Base-by-base conservation (phyloP, 23 tunicate species). In the Phallusia fumigata region DNA sequence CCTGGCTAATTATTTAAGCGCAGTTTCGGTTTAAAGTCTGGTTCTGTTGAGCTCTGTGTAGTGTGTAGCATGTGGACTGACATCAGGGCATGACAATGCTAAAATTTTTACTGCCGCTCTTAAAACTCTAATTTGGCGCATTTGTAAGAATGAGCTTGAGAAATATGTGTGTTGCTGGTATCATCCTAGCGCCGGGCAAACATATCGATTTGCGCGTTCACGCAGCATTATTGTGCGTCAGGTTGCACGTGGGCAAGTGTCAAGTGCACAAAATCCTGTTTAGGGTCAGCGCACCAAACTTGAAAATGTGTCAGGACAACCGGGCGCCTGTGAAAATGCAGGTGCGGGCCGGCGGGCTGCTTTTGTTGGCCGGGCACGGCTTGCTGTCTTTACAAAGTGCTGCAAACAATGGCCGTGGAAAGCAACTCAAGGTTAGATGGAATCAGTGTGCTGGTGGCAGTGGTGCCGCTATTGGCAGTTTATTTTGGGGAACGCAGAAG, bases 181-280 rank as follows among this genome's bases (percentile, higher is more conserved):
- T 40, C 47, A 40, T 5, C 47, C 47, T 10, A 40, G 10, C 47
- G 47, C 10, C 8, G 47, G 47, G 47, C 47, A 40, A 40, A 40
- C 69, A 24, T 2, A 58, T 24, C 28, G 69, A 21, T 58, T 24
- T 22, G 69, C 69, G 69, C 28, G 69, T 58, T 58, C 26, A 58
- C 69, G 69, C 69, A 58, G 69, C 69, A 58, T 13, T 21, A 58
- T 16, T 58, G 8, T 58, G 69, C 69, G 53, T 36, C 80, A 40
- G 51, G 47, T 58, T 58, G 80, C 80, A 77, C 50, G 80, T 40
- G 32, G 32, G 53, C 53, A 79, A 81, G 84, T 65, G 76, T 81
- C 84, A 81, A 81, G 84, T 81, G 84, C 84, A 35, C 76, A 44
- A 81, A 81, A 81, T 81, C 77, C 77, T 58, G 84, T 81, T 81